Base-by-base conservation (phyloP, 1,140 invertebrate genomes). In the Leptestheria dahalacensis region DNA sequence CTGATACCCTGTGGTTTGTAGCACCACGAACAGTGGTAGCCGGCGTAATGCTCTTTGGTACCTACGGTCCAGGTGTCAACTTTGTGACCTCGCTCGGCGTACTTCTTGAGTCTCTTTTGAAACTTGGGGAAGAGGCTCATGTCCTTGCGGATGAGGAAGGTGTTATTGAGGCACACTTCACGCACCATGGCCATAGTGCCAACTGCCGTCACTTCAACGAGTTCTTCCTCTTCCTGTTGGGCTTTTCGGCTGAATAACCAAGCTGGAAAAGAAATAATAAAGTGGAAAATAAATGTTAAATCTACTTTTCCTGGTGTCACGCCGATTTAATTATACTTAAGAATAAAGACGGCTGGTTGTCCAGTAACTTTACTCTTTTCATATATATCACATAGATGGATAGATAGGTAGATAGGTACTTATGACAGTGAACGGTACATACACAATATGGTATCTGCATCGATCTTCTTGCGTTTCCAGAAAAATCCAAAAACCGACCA, bases 401-500 rank as follows among this genome's bases (percentile, higher is more conserved):
- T n/a, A n/a, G n/a, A n/a, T n/a, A n/a, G n/a, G n/a, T n/a, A n/a
- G n/a, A n/a, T n/a, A n/a, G n/a, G n/a, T n/a, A n/a, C n/a, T n/a
- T n/a, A n/a, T n/a, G n/a, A n/a, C n/a, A n/a, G n/a, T n/a, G n/a
- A n/a, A n/a, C n/a, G n/a, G n/a, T n/a, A 41, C 33, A 6, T 41
- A 41, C 33, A 41, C 33, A 41, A 41, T 9, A 41, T 41, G 15
- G 6, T 41, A 9, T 41, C 33, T 9, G 33, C 33, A 41, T 55
- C 33, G 15, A 9, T 18, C 20, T 15, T 29, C 26, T 55, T 64
- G 73, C 77, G 20, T 73, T 67, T 12, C 81, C 81, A 84, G 64
- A 77, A 83, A 63, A 82, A 83, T 10, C 82, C 82, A 65, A 79
- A 84, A 1, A 83, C 79, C 2, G 77, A 81, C 76, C 79, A 82